These are phyloP conservation scores for Podarcis siculus DNA, from an alignment of 2,797 vertebrate species.

Conservation along the genomic window DNA sequence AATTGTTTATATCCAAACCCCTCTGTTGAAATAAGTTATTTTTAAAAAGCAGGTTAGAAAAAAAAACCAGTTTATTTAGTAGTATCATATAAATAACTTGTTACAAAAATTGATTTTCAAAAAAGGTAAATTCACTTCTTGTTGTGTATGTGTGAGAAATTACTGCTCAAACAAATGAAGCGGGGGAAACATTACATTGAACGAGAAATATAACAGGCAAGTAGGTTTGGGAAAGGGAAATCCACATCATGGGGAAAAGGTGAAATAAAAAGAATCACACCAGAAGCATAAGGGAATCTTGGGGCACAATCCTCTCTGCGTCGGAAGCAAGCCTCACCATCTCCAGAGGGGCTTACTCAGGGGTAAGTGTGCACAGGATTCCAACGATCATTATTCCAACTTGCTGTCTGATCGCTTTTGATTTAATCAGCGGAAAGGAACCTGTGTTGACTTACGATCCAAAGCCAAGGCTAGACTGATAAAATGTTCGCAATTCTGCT, in stretches of 20 bases:
- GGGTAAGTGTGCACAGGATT: too few relatives aligned
- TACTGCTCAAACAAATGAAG: slow-evolving; percentile 63
- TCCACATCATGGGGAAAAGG: slow-evolving; percentile 67
- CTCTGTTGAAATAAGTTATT: slow-evolving; percentile 61
- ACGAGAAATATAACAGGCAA: slow-evolving; percentile 66
- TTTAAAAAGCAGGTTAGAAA: slow-evolving; percentile 74
- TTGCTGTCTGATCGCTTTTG: neutral
- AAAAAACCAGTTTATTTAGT: slow-evolving; percentile 87
- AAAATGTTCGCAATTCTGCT: neutral
- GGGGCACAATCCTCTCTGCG: neutral
- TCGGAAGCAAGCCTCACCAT: neutral
- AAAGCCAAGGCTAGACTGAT: neutral
- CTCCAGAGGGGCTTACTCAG: neutral
- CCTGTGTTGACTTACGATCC: neutral
- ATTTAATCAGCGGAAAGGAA: neutral
- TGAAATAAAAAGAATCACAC: slow-evolving; percentile 71
- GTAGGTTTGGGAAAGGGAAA: slow-evolving; percentile 38
- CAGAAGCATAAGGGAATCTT: slow-evolving; percentile 14
- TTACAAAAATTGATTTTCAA: slow-evolving; percentile 98
- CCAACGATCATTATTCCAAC: neutral
- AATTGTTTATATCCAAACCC: slow-evolving; percentile 37
- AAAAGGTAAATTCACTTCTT: slow-evolving; percentile 87
- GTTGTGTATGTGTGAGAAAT: slow-evolving; percentile 72
- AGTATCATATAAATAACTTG: slow-evolving; percentile 95
- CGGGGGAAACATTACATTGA: slow-evolving; percentile 79